These are phyloP conservation scores for Pogonomyrmex barbatus DNA, from an alignment of 1,140 invertebrate genomes.

Conservation along the genomic window DNA sequence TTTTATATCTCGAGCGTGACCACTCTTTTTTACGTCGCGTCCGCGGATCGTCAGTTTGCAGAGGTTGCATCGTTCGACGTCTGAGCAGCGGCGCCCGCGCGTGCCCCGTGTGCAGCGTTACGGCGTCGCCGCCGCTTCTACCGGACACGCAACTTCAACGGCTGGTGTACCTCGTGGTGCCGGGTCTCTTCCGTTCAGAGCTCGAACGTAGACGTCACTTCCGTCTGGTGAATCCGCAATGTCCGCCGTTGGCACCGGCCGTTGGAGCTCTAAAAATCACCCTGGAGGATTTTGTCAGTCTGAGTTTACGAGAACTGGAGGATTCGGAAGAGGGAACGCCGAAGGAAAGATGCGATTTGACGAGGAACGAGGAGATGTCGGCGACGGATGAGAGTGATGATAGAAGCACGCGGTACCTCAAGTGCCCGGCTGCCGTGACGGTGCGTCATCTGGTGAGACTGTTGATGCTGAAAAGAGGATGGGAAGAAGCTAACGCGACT, in stretches of 20 bases:
- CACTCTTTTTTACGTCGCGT: not conserved
- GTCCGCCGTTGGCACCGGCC: slow-evolving; percentile 72
- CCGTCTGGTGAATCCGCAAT: slow-evolving; percentile 80
- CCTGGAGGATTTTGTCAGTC: slow-evolving; percentile 81
- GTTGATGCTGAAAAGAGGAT: slow-evolving; percentile 82
- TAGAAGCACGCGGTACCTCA: slow-evolving; percentile 77
- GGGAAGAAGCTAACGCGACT: slow-evolving; percentile 76
- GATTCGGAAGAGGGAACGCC: slow-evolving; percentile 42
- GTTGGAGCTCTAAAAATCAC: slow-evolving; percentile 80
- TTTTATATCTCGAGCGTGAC: not conserved
- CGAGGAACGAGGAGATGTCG: slow-evolving; percentile 25
- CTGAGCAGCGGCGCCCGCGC: slow-evolving; percentile 91
- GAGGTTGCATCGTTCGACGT: slow-evolving; percentile 95
- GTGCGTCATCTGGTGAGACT: slow-evolving; percentile 81
- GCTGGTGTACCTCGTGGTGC: slow-evolving; percentile 92
- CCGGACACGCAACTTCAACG: slow-evolving; percentile 90
- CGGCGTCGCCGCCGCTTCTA: slow-evolving; percentile 87
- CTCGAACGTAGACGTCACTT: slow-evolving; percentile 81
- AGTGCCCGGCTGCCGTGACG: slow-evolving; percentile 82
- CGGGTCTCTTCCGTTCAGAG: slow-evolving; percentile 87
- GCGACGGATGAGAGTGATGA: not conserved
- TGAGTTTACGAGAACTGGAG: slow-evolving; percentile 79
- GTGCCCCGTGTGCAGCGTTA: slow-evolving; percentile 81
- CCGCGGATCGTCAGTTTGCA: slow-evolving; percentile 89
- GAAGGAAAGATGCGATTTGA: slow-evolving; percentile 12